These are phyloP conservation scores for Trisateles emortualis DNA, from an alignment of 2,888 invertebrate species.

Conservation along the genomic window DNA sequence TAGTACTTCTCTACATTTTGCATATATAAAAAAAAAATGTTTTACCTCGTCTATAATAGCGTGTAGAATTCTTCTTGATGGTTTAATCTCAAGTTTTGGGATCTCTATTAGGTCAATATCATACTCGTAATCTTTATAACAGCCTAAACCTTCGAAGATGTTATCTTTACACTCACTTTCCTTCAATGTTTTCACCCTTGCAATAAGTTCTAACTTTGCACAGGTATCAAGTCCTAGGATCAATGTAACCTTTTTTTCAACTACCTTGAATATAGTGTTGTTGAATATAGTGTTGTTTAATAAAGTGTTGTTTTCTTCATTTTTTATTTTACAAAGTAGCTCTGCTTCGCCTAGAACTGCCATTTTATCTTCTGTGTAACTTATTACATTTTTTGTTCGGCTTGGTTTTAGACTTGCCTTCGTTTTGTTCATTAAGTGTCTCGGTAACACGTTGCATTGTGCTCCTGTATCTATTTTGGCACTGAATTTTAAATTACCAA, in stretches of 20 bases:
- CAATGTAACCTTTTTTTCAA: neutral
- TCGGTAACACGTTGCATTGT: constrained; percentile 15
- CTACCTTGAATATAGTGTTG: neutral
- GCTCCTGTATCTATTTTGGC: constrained; percentile 13
- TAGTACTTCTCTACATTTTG: constrained; percentile 17
- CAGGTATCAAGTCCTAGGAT: constrained; percentile 5
- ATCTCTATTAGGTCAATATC: constrained; percentile 27
- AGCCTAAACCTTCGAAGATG: constrained; percentile 24
- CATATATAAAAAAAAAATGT: neutral
- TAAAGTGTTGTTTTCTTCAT: neutral
- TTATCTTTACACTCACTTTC: constrained; percentile 9
- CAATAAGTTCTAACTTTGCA: neutral
- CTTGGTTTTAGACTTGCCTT: constrained; percentile 18
- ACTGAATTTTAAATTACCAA: constrained; percentile 4
- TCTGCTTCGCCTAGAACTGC: constrained; percentile 6
- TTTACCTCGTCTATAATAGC: constrained; percentile 31
- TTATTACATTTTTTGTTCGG: constrained; percentile 29
- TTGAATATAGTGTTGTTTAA: too few species aligned
- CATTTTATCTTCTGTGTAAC: constrained; percentile 22
- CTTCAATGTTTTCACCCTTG: neutral
- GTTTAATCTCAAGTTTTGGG: constrained; percentile 14
- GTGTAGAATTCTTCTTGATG: constrained; percentile 20
- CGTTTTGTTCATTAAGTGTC: constrained; percentile 4
- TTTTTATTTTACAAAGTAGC: neutral
- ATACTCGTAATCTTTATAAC: constrained; percentile 15